A percentile compares a stretch with the other conserved stretches of the same genome.
phyloP scores from a whole-genome alignment of 2,888 invertebrate species.

The Diadegma fenestrale region DNA sequence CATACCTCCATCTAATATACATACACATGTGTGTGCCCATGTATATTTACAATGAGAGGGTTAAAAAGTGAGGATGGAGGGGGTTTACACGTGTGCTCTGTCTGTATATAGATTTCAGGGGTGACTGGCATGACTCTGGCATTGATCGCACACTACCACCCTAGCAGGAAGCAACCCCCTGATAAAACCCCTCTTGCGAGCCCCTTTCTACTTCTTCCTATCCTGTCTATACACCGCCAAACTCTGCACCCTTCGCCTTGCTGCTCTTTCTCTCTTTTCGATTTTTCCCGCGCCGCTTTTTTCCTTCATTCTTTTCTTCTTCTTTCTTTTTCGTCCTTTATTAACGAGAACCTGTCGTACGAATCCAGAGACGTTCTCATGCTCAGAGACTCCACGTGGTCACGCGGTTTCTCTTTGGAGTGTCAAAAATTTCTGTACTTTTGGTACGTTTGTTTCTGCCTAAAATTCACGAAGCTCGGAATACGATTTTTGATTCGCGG shows the following conservation, averaged over 20 bases:
- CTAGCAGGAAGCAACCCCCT: constrained; percentile 83
- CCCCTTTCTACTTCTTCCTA: constrained; percentile 71
- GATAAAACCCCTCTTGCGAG: constrained; percentile 81
- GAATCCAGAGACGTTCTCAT: too few relatives aligned
- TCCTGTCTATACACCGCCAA: constrained; percentile 44
- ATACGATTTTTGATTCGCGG: too few relatives aligned
- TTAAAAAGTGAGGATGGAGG: constrained; percentile 32
- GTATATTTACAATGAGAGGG: constrained; percentile 51
- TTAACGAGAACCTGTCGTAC: not conserved
- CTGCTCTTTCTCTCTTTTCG: constrained; percentile 67
- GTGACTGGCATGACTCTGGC: constrained; percentile 83
- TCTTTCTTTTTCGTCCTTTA: constrained; percentile 39
- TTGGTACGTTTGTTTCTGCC: not conserved
- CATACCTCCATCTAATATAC: constrained; percentile 10
- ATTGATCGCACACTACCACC: constrained; percentile 84
- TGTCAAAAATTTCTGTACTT: not conserved
- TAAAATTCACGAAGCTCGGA: not conserved
- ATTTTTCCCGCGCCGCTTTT: constrained; percentile 36
- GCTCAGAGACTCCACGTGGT: not conserved
- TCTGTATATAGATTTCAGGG: constrained; percentile 74
- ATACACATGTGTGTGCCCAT: constrained; percentile 22
- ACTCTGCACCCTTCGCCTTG: constrained; percentile 69
- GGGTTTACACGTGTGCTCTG: constrained; percentile 67
- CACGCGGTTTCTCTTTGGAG: not conserved
- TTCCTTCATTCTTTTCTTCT: too few relatives aligned